Percentiles rank a stretch among this genome's conserved stretches.
These are phyloP conservation scores for Hyposoter didymator DNA, from an alignment of 2,888 invertebrate species.

Conservation along the genomic window DNA sequence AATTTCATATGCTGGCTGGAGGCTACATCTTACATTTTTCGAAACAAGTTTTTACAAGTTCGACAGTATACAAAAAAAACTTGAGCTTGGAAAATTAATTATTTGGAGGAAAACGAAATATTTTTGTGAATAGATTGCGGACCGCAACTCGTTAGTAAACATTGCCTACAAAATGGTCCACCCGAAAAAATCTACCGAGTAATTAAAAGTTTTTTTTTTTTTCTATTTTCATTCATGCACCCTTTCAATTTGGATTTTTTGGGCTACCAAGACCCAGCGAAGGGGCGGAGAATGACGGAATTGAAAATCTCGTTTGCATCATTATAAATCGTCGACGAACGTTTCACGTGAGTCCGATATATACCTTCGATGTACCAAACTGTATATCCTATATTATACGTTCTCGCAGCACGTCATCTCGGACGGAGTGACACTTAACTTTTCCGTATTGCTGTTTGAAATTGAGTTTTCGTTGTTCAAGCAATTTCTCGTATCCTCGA, in stretches of 20 bases:
- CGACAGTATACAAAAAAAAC: neutral
- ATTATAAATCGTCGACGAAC: slow-evolving; percentile 4
- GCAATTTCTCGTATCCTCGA: slow-evolving; percentile 51
- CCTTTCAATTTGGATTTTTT: neutral
- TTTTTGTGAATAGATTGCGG: neutral
- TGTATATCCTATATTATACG: neutral
- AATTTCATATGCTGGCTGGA: neutral
- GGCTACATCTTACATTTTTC: neutral
- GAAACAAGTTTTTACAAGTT: neutral
- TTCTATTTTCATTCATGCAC: neutral
- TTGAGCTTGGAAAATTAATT: neutral
- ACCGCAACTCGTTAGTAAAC: neutral
- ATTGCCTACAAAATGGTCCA: neutral
- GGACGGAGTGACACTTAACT: slow-evolving; percentile 54
- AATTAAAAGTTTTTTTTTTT: neutral
- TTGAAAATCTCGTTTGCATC: slow-evolving; percentile 14
- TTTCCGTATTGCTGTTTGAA: slow-evolving; percentile 64
- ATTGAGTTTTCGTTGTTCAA: slow-evolving; percentile 61
- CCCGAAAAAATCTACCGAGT: neutral
- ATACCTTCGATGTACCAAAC: neutral
- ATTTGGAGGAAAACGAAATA: neutral
- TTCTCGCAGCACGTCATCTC: slow-evolving; percentile 15
- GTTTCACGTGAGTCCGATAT: slow-evolving; percentile 3
- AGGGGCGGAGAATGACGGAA: neutral
- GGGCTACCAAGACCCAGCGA: neutral